phyloP scores from a whole-genome alignment of 1,140 invertebrate genomes.

The Temnothorax nylanderi region DNA sequence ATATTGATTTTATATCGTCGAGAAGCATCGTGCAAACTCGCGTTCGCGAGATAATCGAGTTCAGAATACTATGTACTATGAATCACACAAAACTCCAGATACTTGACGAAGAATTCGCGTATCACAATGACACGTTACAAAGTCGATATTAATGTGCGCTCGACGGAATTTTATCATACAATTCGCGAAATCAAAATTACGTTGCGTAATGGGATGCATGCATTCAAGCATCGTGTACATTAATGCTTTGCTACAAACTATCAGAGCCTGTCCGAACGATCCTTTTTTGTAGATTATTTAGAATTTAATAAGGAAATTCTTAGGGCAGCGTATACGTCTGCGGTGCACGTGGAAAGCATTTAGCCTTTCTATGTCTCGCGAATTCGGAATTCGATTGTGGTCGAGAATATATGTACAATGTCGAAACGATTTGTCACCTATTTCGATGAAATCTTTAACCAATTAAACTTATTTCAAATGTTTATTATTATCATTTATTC shows the following conservation, averaged over 20 bases:
- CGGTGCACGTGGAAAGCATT: background rate
- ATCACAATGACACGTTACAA: constrained; percentile 12
- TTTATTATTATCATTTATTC: background rate
- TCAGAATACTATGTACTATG: background rate
- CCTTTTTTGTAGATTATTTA: constrained; percentile 16
- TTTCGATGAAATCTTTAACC: background rate
- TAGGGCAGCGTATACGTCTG: background rate
- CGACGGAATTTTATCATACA: constrained; percentile 54
- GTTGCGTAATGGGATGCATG: constrained; percentile 42
- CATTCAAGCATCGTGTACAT: constrained; percentile 40
- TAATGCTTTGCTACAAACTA: constrained; percentile 44
- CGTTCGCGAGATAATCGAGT: constrained; percentile 17
- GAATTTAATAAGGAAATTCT: constrained; percentile 44
- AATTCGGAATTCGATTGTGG: background rate
- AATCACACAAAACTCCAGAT: background rate
- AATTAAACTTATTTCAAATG: background rate
- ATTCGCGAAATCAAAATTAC: constrained; percentile 66
- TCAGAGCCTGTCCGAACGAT: constrained; percentile 47
- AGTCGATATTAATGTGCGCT: constrained; percentile 3
- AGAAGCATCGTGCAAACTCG: constrained; percentile 20
- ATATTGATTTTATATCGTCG: background rate
- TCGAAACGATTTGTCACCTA: background rate
- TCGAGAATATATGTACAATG: background rate
- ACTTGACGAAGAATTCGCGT: constrained; percentile 24
- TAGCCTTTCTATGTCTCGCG: background rate